These are phyloP conservation scores for Tetragonula carbonaria DNA, from an alignment of 2,888 invertebrate species.

Conservation along the genomic window DNA sequence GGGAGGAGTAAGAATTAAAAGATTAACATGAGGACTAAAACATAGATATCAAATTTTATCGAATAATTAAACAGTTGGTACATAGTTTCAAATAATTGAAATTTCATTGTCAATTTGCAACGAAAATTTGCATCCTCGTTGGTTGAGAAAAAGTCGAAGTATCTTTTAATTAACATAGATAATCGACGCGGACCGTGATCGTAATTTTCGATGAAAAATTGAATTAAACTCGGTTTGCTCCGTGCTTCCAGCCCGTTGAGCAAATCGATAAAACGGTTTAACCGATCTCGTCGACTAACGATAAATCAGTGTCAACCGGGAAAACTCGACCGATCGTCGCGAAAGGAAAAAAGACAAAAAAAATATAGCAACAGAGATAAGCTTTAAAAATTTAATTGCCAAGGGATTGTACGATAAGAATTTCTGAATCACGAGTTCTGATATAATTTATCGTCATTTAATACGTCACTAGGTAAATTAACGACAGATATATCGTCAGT, in stretches of 20 bases:
- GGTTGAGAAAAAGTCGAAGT: background rate
- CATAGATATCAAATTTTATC: background rate
- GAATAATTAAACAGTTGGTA: background rate
- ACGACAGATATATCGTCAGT: background rate
- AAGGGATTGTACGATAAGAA: background rate
- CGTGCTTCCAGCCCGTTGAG: background rate
- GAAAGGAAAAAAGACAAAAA: background rate
- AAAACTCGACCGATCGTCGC: background rate
- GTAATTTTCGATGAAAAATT: conserved; percentile 12
- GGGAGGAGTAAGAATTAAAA: background rate
- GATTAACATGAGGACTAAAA: background rate
- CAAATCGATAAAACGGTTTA: conserved; percentile 38
- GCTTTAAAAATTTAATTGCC: background rate
- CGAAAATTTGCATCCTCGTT: background rate
- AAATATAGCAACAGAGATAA: background rate
- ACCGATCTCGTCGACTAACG: conserved; percentile 10
- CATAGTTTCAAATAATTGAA: too few relatives aligned
- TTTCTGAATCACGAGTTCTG: background rate
- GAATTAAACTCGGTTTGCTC: background rate
- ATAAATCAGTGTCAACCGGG: conserved; percentile 37
- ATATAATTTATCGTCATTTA: background rate
- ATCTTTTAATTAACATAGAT: background rate
- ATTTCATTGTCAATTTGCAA: background rate
- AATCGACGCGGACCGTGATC: background rate
- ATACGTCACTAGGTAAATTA: background rate